phyloP scores from a whole-genome alignment of 2,888 invertebrate genomes.

The Lepidochrysops patricia region DNA sequence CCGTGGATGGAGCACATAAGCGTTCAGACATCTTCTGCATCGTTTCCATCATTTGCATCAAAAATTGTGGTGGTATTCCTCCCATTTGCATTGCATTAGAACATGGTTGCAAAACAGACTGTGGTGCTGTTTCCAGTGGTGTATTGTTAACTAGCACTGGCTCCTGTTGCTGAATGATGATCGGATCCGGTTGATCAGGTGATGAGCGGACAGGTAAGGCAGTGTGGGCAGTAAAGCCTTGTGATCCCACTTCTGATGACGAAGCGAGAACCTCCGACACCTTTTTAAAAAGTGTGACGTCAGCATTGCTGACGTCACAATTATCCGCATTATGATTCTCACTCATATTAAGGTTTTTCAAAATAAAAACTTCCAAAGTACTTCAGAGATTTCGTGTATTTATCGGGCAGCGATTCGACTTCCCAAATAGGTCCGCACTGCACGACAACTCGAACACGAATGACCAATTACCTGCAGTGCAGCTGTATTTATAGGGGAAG shows the following conservation, averaged over 20 bases:
- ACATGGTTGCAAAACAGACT: no score
- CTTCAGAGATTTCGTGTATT: no score
- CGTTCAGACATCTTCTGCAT: constrained; percentile 29
- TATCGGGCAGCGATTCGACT: no score
- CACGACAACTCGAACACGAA: no score
- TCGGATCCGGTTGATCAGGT: neutral
- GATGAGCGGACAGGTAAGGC: neutral
- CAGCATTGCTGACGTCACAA: no score
- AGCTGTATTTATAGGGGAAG: no score
- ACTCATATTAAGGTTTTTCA: no score
- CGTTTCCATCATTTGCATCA: constrained; percentile 27
- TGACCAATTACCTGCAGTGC: no score
- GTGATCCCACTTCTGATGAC: constrained; percentile 10
- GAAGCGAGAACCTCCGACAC: neutral
- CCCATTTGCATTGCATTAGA: neutral
- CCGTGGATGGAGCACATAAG: constrained; percentile 9
- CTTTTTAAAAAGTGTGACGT: constrained; percentile 3
- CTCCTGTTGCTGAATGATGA: neutral
- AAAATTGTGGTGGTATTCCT: constrained; percentile 21
- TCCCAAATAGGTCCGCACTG: no score
- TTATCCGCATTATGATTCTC: no score
- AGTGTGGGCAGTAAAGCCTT: neutral
- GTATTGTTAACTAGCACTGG: neutral
- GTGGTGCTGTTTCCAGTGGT: no score
- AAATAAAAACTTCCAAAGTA: no score